These are phyloP conservation scores for Helicoverpa zea DNA, from an alignment of 1,140 invertebrate genomes.

Conservation along the genomic window DNA sequence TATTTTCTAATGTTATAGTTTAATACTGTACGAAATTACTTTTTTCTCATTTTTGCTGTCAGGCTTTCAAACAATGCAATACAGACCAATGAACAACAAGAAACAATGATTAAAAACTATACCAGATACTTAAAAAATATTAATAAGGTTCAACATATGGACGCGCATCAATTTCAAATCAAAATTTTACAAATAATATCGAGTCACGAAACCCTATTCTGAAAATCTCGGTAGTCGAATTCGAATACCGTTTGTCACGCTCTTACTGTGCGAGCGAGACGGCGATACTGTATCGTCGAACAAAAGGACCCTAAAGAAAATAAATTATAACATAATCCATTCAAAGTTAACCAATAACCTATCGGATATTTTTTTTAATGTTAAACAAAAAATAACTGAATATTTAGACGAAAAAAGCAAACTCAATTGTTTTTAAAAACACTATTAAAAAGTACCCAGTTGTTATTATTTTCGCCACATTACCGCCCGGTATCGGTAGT, in stretches of 20 bases:
- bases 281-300: constrained; percentile 57
- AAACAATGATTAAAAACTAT: not conserved
- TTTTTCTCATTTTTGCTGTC: too few relatives aligned
- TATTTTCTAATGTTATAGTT: too few relatives aligned
- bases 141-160: constrained; percentile 19
- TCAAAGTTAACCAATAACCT: constrained; percentile 2
- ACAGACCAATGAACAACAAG: too few relatives aligned
- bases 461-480: constrained; percentile 15
- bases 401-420: constrained; percentile 19
- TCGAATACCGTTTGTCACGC: constrained; percentile 56
- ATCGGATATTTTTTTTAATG: too few relatives aligned
- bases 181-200: constrained; percentile 47
- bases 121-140: not conserved
- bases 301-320: constrained; percentile 65
- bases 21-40: too few relatives aligned
- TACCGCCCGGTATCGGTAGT: constrained; percentile 10
- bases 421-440: constrained; percentile 3
- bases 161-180: constrained; percentile 36
- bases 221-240: constrained; percentile 64
- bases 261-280: constrained; percentile 64
- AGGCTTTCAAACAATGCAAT: too few relatives aligned
- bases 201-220: constrained; percentile 62
- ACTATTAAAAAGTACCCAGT: constrained; percentile 18
- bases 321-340: constrained; percentile 31
- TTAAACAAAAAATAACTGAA: not conserved